A percentile compares a stretch with the other conserved stretches of the same genome.
phyloP scores from a whole-genome alignment of 2,113 vertebrate genomes.

The Neodontobutis hainanensis region DNA sequence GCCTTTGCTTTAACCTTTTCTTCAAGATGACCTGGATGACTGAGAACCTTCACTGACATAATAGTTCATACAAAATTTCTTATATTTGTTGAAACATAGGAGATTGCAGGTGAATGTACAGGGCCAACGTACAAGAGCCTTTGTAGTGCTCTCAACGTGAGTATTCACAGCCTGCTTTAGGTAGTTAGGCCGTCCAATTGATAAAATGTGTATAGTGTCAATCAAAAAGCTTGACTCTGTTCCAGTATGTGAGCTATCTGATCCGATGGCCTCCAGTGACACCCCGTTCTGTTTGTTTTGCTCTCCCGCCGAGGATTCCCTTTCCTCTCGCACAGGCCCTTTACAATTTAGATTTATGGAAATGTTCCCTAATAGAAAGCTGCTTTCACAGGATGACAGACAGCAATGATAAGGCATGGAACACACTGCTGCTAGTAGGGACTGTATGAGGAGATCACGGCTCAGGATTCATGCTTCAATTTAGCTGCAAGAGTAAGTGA shows the following conservation, averaged over 20 bases:
- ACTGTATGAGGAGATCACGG: slow-evolving; percentile 31
- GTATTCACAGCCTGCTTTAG: slow-evolving; percentile 4
- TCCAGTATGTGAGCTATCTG: slow-evolving; percentile 43
- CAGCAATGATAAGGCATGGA: slow-evolving; percentile 79
- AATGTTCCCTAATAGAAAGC: slow-evolving; percentile 84
- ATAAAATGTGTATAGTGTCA: slow-evolving; percentile 48
- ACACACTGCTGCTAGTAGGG: slow-evolving; percentile 7
- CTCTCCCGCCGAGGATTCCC: slow-evolving; percentile 42
- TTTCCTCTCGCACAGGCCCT: slow-evolving; percentile 53
- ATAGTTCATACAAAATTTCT: background rate
- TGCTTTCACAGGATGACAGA: slow-evolving; percentile 80
- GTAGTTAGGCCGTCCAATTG: slow-evolving; percentile 21
- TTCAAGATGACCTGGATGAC: too few species aligned
- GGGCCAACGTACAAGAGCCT: slow-evolving; percentile 15
- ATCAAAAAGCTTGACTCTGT: slow-evolving; percentile 53
- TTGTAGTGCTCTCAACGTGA: slow-evolving; percentile 42
- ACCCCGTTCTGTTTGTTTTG: slow-evolving; percentile 55
- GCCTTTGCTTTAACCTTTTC: too few species aligned
- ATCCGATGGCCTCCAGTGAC: slow-evolving; percentile 62
- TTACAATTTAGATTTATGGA: slow-evolving; percentile 81
- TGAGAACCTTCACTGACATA: background rate
- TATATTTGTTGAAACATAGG: background rate
- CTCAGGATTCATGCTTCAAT: slow-evolving; percentile 37
- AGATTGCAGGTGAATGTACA: slow-evolving; percentile 11
- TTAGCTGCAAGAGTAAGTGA: slow-evolving; percentile 19